phyloP scores from a whole-genome alignment of 1,140 invertebrate species.

The Elysia chlorotica region DNA sequence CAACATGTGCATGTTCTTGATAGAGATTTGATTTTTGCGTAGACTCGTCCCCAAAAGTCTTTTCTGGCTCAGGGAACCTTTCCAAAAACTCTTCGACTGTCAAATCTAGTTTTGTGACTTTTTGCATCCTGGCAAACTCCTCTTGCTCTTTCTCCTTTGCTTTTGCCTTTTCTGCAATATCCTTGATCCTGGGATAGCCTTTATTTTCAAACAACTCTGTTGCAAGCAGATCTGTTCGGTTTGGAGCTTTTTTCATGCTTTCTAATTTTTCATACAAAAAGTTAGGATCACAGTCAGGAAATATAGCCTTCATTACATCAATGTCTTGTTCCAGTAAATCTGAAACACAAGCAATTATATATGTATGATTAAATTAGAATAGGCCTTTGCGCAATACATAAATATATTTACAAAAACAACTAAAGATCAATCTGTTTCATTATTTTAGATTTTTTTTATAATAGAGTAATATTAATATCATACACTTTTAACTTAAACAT shows the following conservation, averaged over 20 bases:
- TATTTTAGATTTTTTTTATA: neutral
- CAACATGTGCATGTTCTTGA: constrained; percentile 45
- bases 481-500: neutral
- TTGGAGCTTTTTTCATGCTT: constrained; percentile 25
- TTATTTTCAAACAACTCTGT: constrained; percentile 58
- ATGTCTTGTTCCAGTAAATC: constrained; percentile 41
- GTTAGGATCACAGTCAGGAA: constrained; percentile 65
- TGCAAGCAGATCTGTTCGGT: constrained; percentile 43
- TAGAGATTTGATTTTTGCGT: constrained; percentile 56
- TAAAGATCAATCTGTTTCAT: no score
- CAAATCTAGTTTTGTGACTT: constrained; percentile 53
- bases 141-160: constrained; percentile 39
- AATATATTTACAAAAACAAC: no score
- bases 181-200: constrained; percentile 66
- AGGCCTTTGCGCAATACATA: no score
- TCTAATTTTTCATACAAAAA: constrained; percentile 62
- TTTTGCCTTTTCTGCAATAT: constrained; percentile 50
- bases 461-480: neutral
- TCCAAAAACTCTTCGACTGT: constrained; percentile 65
- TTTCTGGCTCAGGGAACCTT: constrained; percentile 66
- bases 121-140: neutral
- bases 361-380: no score
- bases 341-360: no score
- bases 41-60: constrained; percentile 62
- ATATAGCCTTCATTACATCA: constrained; percentile 53